Base-by-base conservation (phyloP, 1,140 invertebrate species). In the Apis florea region DNA sequence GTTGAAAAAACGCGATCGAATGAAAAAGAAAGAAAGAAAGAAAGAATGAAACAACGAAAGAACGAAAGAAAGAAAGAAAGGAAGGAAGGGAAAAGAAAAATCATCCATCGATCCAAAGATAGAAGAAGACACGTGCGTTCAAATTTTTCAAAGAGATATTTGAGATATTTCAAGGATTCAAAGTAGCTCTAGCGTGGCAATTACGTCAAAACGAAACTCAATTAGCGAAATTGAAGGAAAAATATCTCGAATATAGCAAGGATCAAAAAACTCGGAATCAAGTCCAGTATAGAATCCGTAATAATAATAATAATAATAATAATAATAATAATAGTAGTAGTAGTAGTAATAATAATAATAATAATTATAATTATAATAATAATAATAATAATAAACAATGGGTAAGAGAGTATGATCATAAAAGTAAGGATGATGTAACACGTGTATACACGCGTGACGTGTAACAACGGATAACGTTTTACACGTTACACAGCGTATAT, bases 231-330 rank as follows among this genome's bases (percentile, higher is more conserved):
- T 88, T 66, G 69, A 85, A 88, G 69, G 80, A 84, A 88, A 88
- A 84, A 80, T 82, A 83, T 88, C 76, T 84, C 56, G 79, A 88
- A 88, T 85, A 85, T 88, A 88, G 87, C 87, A 79, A 88, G 82
- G 79, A 84, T 88, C 69, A 88, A 88, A 89, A 84, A 88, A 90
- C 79, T 90, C 87, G 88, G 89, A 90, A 84, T 90, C 87, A 87
- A 90, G 88, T 90, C 85, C 88, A 90, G 89, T 90, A 89, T 86
- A 90, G 85, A 90, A 67, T 90, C 89, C 83, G 84, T 90, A 86
- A 74, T 80, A 78, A 78, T 86, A 85, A 87, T 83, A 72, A 64
- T 86, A 84, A 88, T 83, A 87, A 90, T 47, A 71, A 79, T 83
- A 81, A 88, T 58, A 10, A 5, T 58, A 21, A 61, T 13, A 17